Percentiles rank a stretch among this genome's conserved stretches.
Conservation (phyloP, 2,888 invertebrate species). For the Diogma glabrata region DNA sequence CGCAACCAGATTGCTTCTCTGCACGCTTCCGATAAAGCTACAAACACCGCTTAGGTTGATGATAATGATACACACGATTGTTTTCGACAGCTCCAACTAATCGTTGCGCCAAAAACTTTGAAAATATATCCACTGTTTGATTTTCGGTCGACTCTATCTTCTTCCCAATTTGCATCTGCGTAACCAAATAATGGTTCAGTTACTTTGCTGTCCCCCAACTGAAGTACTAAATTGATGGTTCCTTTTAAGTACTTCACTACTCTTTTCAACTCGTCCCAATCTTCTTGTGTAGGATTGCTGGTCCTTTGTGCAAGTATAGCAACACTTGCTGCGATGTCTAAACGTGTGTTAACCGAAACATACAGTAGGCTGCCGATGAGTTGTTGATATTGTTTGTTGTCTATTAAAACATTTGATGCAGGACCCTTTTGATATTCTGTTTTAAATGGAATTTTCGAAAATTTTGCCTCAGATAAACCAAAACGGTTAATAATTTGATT, state of each 20-base stretch:
- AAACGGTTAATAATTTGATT: not conserved
- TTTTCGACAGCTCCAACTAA: too few relatives aligned
- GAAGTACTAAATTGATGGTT: too few relatives aligned
- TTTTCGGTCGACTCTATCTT: constrained; percentile 23
- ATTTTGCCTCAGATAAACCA: not conserved
- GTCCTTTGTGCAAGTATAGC: not conserved
- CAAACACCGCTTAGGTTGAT: too few relatives aligned
- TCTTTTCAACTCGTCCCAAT: not conserved
- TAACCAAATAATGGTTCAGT: constrained; percentile 15
- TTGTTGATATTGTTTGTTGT: not conserved
- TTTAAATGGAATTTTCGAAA: not conserved
- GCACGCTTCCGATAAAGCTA: too few relatives aligned
- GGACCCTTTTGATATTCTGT: not conserved
- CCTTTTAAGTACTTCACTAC: not conserved
- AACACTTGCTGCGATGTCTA: not conserved
- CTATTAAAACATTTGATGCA: not conserved
- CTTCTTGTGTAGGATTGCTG: not conserved
- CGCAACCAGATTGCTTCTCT: too few relatives aligned
- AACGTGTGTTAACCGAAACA: not conserved
- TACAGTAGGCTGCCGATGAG: not conserved
- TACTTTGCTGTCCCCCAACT: not conserved
- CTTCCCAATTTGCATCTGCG: constrained; percentile 28
- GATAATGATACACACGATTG: too few relatives aligned
- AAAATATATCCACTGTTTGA: constrained; percentile 26
- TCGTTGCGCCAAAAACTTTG: too few relatives aligned